These are phyloP conservation scores for Halesus radiatus DNA, from an alignment of 1,140 invertebrate genomes.

Conservation along the genomic window DNA sequence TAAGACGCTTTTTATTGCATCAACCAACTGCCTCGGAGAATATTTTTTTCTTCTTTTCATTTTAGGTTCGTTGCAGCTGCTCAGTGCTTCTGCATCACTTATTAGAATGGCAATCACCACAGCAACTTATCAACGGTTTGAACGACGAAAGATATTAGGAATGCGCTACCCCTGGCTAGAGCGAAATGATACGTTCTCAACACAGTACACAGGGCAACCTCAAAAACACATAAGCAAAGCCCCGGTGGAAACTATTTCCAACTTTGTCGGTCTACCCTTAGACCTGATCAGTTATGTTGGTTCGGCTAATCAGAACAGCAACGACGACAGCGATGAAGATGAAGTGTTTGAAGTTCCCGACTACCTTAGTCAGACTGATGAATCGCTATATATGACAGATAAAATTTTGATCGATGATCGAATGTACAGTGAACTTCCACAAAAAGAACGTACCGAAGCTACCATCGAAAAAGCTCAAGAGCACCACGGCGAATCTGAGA, in stretches of 20 bases:
- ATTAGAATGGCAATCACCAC: constrained; percentile 78
- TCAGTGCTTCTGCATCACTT: constrained; percentile 76
- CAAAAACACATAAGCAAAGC: constrained; percentile 36
- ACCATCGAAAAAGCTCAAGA: neutral
- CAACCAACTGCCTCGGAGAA: too few relatives aligned
- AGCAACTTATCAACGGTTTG: constrained; percentile 80
- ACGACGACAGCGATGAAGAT: constrained; percentile 15
- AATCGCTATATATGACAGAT: neutral
- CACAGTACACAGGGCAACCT: constrained; percentile 44
- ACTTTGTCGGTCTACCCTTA: constrained; percentile 21
- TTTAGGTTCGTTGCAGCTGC: constrained; percentile 74
- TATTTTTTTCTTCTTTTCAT: neutral
- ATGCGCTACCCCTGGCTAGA: constrained; percentile 79
- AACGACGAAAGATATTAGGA: constrained; percentile 81
- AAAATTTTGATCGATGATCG: neutral
- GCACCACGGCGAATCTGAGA: constrained; percentile 3
- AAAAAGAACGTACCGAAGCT: neutral
- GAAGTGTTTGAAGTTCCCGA: constrained; percentile 30
- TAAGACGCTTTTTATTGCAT: too few relatives aligned
- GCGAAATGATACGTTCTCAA: constrained; percentile 35
- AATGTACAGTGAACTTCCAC: neutral
- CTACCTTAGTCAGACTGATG: neutral
- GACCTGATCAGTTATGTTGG: neutral
- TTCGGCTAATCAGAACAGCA: constrained; percentile 23
- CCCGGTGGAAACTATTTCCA: constrained; percentile 15